A percentile compares a stretch with the other conserved stretches of the same genome.
Evolutionary conservation across 2,888 invertebrate genomes (phyloP).

Genomic region (Onthophagus sagittarius): DNA sequence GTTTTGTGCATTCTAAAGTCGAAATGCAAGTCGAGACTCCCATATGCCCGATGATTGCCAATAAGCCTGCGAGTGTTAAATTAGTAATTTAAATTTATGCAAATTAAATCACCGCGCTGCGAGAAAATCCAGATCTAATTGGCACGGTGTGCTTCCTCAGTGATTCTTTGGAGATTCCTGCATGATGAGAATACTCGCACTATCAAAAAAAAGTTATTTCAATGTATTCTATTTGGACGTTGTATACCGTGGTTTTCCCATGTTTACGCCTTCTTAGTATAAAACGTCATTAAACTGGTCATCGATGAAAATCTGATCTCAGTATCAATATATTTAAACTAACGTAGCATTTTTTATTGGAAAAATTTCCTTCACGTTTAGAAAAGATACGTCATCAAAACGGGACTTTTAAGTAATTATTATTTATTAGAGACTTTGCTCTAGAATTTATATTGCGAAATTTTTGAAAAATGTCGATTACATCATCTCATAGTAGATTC

Average conservation of each 20-base stretch:
- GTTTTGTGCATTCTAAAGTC: neutral
- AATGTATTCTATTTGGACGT: too few relatives aligned
- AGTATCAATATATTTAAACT: too few relatives aligned
- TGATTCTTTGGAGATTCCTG: neutral
- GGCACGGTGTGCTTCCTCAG: neutral
- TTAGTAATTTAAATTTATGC: slow-evolving; percentile 25
- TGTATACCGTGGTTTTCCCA: neutral
- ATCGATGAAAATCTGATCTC: neutral
- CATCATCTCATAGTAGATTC: too few relatives aligned
- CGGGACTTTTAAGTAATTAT: neutral
- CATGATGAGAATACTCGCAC: neutral
- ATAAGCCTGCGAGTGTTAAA: slow-evolving; percentile 21
- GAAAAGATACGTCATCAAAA: neutral
- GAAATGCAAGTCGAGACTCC: neutral
- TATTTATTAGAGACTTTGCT: neutral
- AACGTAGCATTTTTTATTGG: neutral
- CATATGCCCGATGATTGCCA: slow-evolving; percentile 16
- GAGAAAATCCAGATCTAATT: slow-evolving; percentile 23
- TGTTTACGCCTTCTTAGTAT: neutral
- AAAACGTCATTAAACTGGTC: neutral
- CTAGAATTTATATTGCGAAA: too few relatives aligned
- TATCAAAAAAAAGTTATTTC: too few relatives aligned
- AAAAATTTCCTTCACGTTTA: neutral
- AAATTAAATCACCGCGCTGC: slow-evolving; percentile 20
- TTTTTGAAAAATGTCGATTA: too few relatives aligned